phyloP scores from a whole-genome alignment of 2,888 invertebrate genomes.

The Pasiphila rectangulata region DNA sequence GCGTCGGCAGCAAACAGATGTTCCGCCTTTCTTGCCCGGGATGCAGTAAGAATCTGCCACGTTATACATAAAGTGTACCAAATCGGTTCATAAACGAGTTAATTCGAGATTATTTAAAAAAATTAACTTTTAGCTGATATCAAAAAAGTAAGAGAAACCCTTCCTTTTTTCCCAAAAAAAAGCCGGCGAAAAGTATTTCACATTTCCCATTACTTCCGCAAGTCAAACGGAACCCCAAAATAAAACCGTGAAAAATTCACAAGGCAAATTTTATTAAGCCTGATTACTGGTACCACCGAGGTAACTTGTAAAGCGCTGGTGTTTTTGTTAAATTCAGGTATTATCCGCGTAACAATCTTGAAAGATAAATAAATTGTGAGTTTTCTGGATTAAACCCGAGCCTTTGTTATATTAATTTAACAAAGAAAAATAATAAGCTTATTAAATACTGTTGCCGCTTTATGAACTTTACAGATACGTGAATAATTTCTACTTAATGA shows the following conservation, averaged over 20 bases:
- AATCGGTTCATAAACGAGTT: too few relatives aligned
- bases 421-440: background rate
- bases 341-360: conserved; percentile 19
- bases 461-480: too few relatives aligned
- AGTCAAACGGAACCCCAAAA: conserved; percentile 6
- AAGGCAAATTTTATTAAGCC: conserved; percentile 22
- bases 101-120: too few relatives aligned
- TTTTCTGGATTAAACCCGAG: conserved; percentile 11
- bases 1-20: too few relatives aligned
- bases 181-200: background rate
- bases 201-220: background rate
- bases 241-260: conserved; percentile 19
- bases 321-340: conserved; percentile 10
- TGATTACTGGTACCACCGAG: conserved; percentile 17
- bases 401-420: background rate
- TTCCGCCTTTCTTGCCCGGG: too few relatives aligned
- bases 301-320: conserved; percentile 7
- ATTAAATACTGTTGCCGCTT: too few relatives aligned
- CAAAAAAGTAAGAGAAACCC: too few relatives aligned
- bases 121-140: too few relatives aligned
- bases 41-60: too few relatives aligned
- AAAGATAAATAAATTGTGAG: conserved; percentile 18
- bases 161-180: too few relatives aligned
- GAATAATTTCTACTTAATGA: too few relatives aligned
- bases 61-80: too few relatives aligned